These are phyloP conservation scores for Passer domesticus DNA, from an alignment of 2,113 vertebrate genomes.

Conservation along the genomic window DNA sequence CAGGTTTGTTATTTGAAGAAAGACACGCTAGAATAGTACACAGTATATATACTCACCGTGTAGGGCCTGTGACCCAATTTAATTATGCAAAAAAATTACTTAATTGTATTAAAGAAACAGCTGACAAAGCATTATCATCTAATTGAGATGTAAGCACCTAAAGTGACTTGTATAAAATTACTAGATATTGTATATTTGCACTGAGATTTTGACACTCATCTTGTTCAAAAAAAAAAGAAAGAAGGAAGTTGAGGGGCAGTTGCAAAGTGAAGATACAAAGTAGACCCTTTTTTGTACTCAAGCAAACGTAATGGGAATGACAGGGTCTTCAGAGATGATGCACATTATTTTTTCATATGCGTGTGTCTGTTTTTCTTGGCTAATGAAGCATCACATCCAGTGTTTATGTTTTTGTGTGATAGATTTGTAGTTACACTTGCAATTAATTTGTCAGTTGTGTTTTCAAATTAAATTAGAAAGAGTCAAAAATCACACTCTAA, in stretches of 20 bases:
- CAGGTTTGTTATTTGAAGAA: background rate
- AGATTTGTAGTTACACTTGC: background rate
- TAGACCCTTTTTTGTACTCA: background rate
- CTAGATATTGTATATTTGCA: background rate
- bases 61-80: background rate
- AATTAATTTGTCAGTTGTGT: background rate
- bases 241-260: background rate
- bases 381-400: background rate
- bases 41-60: background rate
- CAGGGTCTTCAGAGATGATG: background rate
- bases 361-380: background rate
- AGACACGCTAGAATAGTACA: background rate
- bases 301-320: background rate
- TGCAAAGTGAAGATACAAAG: background rate
- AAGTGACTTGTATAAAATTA: background rate
- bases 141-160: background rate
- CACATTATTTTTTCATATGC: background rate
- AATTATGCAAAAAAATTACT: background rate
- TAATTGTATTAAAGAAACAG: background rate
- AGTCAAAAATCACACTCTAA: background rate
- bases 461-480: background rate
- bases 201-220: background rate
- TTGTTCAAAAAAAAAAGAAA: background rate
- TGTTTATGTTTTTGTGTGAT: background rate
- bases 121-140: background rate